These are phyloP conservation scores for Cyclina sinensis DNA, from an alignment of 1,140 invertebrate genomes.

Conservation along the genomic window DNA sequence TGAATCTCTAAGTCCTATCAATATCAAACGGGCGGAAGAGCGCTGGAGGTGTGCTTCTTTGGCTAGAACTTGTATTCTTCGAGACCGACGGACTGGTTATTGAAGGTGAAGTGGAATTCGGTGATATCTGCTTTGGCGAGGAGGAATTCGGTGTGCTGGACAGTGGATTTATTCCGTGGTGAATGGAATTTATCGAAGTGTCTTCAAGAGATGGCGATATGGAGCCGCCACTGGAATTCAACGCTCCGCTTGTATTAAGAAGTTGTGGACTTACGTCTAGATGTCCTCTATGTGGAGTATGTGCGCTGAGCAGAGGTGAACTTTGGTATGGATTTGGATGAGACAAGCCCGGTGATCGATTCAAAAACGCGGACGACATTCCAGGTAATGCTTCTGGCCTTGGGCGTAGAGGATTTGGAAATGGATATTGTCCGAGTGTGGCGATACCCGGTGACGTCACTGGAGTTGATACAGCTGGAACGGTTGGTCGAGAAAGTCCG, in stretches of 20 bases:
- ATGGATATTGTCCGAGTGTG: constrained; percentile 65
- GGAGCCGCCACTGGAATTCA: constrained; percentile 58
- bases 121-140: constrained; percentile 56
- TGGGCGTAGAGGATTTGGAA: constrained; percentile 69
- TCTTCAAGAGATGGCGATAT: constrained; percentile 65
- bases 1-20: neutral
- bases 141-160: constrained; percentile 8
- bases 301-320: constrained; percentile 46
- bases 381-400: constrained; percentile 72
- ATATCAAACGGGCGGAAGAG: constrained; percentile 76
- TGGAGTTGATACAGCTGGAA: constrained; percentile 59
- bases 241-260: constrained; percentile 64
- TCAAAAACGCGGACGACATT: constrained; percentile 70
- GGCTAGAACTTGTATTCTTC: constrained; percentile 63
- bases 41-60: constrained; percentile 73
- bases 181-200: constrained; percentile 67
- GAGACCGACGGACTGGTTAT: constrained; percentile 58
- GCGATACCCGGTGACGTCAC: constrained; percentile 53
- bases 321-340: constrained; percentile 65
- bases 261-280: constrained; percentile 61
- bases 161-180: constrained; percentile 46
- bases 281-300: constrained; percentile 46
- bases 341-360: constrained; percentile 56
- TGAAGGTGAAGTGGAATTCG: constrained; percentile 58
- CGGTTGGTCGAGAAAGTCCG: constrained; percentile 68